A percentile compares a stretch with the other conserved stretches of the same genome.
phyloP scores from a whole-genome alignment of 1,140 invertebrate genomes.

The Brachionus rubens region DNA sequence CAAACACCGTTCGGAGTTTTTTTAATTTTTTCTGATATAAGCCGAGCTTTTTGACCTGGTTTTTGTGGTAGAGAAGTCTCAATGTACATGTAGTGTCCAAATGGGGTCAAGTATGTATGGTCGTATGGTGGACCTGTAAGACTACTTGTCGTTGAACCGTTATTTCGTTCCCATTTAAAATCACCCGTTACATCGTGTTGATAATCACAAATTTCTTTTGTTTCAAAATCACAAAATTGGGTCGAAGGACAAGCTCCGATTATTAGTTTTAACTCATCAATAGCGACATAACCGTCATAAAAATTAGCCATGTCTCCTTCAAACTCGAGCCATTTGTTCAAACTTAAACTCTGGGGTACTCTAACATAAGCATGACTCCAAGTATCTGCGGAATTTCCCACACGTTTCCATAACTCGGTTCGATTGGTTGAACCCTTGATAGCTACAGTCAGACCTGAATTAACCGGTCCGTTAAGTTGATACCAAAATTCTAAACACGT shows the following conservation, averaged over 20 bases:
- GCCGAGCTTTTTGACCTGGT: slow-evolving; percentile 49
- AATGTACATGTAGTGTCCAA: slow-evolving; percentile 46
- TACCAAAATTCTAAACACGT: slow-evolving; percentile 45
- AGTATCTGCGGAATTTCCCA: slow-evolving; percentile 7
- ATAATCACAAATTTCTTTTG: slow-evolving; percentile 69
- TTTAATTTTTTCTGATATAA: slow-evolving; percentile 47
- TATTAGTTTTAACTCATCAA: slow-evolving; percentile 41
- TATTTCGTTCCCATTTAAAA: slow-evolving; percentile 72
- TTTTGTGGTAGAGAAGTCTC: slow-evolving; percentile 35
- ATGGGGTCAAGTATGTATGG: slow-evolving; percentile 37
- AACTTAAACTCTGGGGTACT: neutral
- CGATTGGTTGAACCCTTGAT: neutral
- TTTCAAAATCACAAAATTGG: slow-evolving; percentile 70
- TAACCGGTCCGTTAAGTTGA: slow-evolving; percentile 2
- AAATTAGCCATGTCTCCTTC: slow-evolving; percentile 31
- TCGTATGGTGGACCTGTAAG: slow-evolving; percentile 68
- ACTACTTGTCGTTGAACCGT: slow-evolving; percentile 65
- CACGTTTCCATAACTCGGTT: slow-evolving; percentile 19
- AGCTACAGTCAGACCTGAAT: slow-evolving; percentile 1
- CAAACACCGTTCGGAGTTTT: slow-evolving; percentile 24
- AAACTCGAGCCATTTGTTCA: slow-evolving; percentile 19
- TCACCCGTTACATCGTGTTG: slow-evolving; percentile 70
- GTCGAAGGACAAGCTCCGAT: slow-evolving; percentile 41
- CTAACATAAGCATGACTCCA: slow-evolving; percentile 44
- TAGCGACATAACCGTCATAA: slow-evolving; percentile 38